Evolutionary conservation across 2,888 invertebrate genomes (phyloP).

Genomic region (Xestoiulus laeticollis): DNA sequence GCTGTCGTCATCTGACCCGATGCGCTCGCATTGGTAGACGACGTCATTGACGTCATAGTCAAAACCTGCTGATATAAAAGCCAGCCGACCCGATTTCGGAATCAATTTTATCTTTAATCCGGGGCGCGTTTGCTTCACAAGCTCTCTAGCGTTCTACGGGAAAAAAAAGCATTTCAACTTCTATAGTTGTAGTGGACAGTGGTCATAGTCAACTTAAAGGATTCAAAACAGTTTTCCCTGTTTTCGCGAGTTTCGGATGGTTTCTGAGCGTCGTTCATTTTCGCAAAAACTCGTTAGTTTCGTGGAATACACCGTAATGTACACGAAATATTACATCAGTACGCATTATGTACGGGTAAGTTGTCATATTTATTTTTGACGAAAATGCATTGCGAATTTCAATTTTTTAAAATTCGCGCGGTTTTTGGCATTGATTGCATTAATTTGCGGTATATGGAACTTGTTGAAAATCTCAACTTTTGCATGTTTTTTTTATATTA

Average conservation of each 20-base stretch:
- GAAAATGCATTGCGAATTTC: too few species aligned
- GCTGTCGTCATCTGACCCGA: background rate
- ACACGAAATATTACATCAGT: conserved; percentile 41
- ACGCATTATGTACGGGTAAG: conserved; percentile 35
- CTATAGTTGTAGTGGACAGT: background rate
- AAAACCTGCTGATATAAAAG: background rate
- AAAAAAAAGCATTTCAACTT: background rate
- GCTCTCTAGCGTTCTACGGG: background rate
- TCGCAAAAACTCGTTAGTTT: background rate
- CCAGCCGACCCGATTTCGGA: background rate
- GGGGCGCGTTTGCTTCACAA: background rate
- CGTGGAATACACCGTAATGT: conserved; percentile 24
- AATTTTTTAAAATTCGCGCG: too few species aligned
- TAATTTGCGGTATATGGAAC: too few species aligned
- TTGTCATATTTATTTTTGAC: background rate
- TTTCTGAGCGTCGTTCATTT: background rate
- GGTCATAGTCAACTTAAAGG: background rate
- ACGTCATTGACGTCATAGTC: background rate
- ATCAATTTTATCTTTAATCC: background rate
- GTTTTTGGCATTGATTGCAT: too few species aligned
- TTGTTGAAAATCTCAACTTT: too few species aligned
- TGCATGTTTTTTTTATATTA: too few species aligned
- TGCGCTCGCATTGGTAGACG: background rate
- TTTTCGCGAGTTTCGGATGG: background rate
- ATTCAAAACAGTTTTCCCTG: background rate